These are phyloP conservation scores for Martes martes DNA, from an alignment of 2,113 vertebrate genomes.

Conservation along the genomic window DNA sequence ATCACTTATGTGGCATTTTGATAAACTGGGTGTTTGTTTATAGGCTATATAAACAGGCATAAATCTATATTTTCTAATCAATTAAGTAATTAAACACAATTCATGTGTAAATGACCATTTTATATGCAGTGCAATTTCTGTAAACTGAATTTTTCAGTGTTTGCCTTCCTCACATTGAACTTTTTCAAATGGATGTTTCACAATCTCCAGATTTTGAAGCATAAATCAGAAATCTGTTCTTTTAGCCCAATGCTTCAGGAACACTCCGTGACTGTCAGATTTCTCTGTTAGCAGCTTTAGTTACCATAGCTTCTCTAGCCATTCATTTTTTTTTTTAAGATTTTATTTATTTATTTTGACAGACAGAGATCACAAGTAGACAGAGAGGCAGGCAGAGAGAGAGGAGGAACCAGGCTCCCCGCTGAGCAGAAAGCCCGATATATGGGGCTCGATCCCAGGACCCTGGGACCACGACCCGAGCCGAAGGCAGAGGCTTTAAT, in stretches of 20 bases:
- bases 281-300: constrained; percentile 52
- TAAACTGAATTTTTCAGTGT: constrained; percentile 61
- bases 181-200: constrained; percentile 59
- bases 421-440: too few relatives aligned
- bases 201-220: constrained; percentile 44
- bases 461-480: too few relatives aligned
- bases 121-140: constrained; percentile 37
- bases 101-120: constrained; percentile 58
- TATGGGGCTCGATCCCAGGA: too few relatives aligned
- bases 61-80: constrained; percentile 60
- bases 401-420: too few relatives aligned
- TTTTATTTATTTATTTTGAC: too few relatives aligned
- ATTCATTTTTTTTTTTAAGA: constrained; percentile 40
- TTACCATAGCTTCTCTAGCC: constrained; percentile 64
- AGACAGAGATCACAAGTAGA: too few relatives aligned
- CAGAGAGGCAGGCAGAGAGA: too few relatives aligned
- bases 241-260: constrained; percentile 30
- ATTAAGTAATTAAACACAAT: constrained; percentile 69
- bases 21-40: constrained; percentile 47
- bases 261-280: constrained; percentile 64
- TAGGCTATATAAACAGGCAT: constrained; percentile 35
- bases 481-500: too few relatives aligned
- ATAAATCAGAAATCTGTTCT: constrained; percentile 73
- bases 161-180: constrained; percentile 50
- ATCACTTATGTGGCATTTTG: constrained; percentile 24